phyloP scores from a whole-genome alignment of 2,888 invertebrate species.

The Sicus ferrugineus region DNA sequence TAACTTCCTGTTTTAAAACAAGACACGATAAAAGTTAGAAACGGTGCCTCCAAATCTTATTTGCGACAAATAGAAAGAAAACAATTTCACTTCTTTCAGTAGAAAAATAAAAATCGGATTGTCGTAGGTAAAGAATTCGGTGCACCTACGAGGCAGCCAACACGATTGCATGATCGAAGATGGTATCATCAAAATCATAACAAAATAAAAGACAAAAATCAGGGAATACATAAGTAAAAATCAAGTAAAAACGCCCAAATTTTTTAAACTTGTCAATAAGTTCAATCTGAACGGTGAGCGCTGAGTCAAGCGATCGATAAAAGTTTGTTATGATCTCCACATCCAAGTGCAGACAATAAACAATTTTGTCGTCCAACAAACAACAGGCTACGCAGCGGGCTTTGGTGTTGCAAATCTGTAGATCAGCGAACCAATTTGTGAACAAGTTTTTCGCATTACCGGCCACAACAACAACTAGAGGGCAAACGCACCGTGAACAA shows the following conservation, averaged over 20 bases:
- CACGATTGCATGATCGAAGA: no score
- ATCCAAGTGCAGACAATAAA: neutral
- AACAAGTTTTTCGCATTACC: constrained; percentile 17
- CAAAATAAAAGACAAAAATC: no score
- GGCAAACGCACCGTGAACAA: neutral
- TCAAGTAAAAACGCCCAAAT: neutral
- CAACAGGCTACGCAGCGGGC: neutral
- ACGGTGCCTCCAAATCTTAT: no score
- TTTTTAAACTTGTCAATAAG: no score
- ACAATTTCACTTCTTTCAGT: neutral
- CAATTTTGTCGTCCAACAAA: neutral
- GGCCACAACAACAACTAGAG: neutral
- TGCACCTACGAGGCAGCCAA: neutral
- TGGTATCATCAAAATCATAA: no score
- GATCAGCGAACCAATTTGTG: constrained; percentile 16
- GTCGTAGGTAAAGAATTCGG: constrained; percentile 7
- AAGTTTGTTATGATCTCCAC: no score
- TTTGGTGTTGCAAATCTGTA: constrained; percentile 3
- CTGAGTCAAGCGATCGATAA: no score
- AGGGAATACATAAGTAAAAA: neutral
- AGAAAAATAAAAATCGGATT: constrained; percentile 8
- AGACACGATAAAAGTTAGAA: constrained; percentile 33
- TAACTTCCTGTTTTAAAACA: constrained; percentile 36
- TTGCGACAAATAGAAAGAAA: no score
- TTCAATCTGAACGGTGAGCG: no score